Percentiles rank a stretch among this genome's conserved stretches.
phyloP scores from a whole-genome alignment of 2,113 vertebrate species.

The Pithys albifrons region DNA sequence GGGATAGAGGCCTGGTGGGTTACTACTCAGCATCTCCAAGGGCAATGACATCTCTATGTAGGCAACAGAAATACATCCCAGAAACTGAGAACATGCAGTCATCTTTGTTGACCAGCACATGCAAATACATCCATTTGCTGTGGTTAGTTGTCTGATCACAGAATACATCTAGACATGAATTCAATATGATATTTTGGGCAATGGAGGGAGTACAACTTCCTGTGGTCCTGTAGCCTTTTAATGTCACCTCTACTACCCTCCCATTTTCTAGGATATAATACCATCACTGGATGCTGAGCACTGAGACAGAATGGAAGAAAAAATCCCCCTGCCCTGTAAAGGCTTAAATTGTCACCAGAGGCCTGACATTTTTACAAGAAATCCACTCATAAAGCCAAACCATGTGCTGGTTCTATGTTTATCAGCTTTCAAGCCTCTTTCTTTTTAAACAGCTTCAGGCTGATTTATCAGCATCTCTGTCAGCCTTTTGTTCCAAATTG shows the following conservation, averaged over 20 bases:
- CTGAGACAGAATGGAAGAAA: not conserved
- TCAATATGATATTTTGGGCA: not conserved
- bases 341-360: not conserved
- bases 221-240: not conserved
- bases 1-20: not conserved
- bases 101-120: not conserved
- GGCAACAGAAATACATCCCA: not conserved
- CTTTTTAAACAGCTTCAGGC: not conserved
- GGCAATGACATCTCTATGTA: not conserved
- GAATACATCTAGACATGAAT: not conserved
- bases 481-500: not conserved
- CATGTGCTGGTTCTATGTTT: not conserved
- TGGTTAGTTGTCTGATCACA: not conserved
- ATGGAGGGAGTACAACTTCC: not conserved
- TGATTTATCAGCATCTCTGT: constrained; percentile 15
- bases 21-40: not conserved
- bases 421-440: not conserved
- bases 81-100: not conserved
- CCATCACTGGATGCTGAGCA: not conserved
- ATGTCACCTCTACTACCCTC: not conserved
- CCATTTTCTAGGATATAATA: not conserved
- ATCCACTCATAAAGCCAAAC: not conserved
- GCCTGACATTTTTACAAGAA: not conserved
- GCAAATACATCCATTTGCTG: not conserved
- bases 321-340: not conserved